phyloP scores from a whole-genome alignment of 2,888 invertebrate genomes.

The Athetis lepigone region DNA sequence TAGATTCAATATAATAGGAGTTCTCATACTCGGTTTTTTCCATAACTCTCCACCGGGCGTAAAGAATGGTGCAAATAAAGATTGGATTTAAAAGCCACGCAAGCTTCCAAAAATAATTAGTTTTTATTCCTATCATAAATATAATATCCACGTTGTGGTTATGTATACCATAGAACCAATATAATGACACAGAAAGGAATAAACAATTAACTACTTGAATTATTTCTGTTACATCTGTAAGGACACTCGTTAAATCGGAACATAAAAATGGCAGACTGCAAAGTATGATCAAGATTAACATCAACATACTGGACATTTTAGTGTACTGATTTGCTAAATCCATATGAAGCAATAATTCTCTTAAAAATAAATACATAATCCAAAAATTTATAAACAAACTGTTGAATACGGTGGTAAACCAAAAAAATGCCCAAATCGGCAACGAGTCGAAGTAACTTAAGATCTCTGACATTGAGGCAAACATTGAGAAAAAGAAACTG shows the following conservation, averaged over 20 bases:
- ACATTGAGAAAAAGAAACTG: constrained; percentile 73
- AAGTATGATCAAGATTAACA: constrained; percentile 68
- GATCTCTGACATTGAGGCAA: constrained; percentile 80
- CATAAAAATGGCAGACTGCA: constrained; percentile 80
- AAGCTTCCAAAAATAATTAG: constrained; percentile 82
- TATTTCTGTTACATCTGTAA: constrained; percentile 75
- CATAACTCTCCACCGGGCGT: constrained; percentile 59
- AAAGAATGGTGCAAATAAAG: constrained; percentile 67
- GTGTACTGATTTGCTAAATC: constrained; percentile 64
- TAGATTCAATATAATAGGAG: constrained; percentile 65
- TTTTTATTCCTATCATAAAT: constrained; percentile 86
- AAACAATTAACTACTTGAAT: constrained; percentile 78
- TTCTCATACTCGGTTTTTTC: constrained; percentile 61
- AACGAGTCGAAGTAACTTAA: constrained; percentile 79
- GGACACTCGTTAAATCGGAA: constrained; percentile 77
- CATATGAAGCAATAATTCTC: constrained; percentile 67
- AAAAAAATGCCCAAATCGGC: constrained; percentile 78
- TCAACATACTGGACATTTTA: constrained; percentile 65
- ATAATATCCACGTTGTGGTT: constrained; percentile 83
- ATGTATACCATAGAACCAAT: constrained; percentile 83
- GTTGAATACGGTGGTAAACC: constrained; percentile 78
- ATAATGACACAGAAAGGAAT: constrained; percentile 79
- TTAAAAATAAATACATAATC: constrained; percentile 77
- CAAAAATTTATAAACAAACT: constrained; percentile 78
- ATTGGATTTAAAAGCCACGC: constrained; percentile 81